Percentiles rank a stretch among this genome's conserved stretches.
These are phyloP conservation scores for Drosophila equinoxialis DNA, from an alignment of 1,140 invertebrate species.

Conservation along the genomic window DNA sequence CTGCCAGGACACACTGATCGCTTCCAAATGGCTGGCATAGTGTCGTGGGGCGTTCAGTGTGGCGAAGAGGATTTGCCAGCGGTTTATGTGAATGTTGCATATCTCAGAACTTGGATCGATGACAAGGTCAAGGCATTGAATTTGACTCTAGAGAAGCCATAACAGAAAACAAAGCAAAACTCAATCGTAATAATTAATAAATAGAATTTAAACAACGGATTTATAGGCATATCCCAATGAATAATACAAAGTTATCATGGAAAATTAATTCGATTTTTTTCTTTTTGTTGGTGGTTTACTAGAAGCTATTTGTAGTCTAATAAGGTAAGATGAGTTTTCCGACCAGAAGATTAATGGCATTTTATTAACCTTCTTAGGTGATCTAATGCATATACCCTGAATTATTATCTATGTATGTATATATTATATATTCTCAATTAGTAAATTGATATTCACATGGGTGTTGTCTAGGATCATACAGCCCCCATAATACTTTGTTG, in stretches of 20 bases:
- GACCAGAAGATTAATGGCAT: no score
- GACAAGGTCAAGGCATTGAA: constrained; percentile 45
- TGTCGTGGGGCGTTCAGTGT: constrained; percentile 84
- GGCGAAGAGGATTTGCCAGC: constrained; percentile 87
- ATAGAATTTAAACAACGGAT: neutral
- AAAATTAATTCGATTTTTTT: neutral
- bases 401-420: no score
- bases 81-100: constrained; percentile 88
- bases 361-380: no score
- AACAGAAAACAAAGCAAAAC: neutral
- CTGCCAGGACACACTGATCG: constrained; percentile 82
- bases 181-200: neutral
- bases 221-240: neutral
- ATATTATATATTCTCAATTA: no score
- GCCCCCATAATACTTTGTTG: no score
- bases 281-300: neutral
- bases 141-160: constrained; percentile 18
- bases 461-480: no score
- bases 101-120: constrained; percentile 86
- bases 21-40: constrained; percentile 86
- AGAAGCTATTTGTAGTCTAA: no score
- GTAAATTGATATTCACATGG: no score
- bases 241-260: neutral
- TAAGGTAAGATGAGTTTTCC: no score
- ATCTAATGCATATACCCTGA: no score